Percentiles rank a stretch among this genome's conserved stretches.
These are phyloP conservation scores for Chlorodrepanis virens DNA, from an alignment of 2,113 vertebrate species.

Conservation along the genomic window DNA sequence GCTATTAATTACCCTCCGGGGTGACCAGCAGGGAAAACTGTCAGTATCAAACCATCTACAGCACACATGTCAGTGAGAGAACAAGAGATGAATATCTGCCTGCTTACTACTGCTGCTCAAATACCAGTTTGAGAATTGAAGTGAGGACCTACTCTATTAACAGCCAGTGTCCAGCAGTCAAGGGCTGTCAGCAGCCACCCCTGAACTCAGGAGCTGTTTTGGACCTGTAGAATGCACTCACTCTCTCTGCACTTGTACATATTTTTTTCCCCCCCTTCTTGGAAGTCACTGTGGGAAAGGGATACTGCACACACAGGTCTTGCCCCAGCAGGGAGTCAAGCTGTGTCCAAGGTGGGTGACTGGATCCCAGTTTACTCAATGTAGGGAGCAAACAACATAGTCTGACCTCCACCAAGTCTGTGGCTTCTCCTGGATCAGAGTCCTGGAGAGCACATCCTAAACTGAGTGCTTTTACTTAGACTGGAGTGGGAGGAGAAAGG, in stretches of 20 bases:
- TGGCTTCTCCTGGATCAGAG: background rate
- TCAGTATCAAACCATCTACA: background rate
- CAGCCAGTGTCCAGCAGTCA: background rate
- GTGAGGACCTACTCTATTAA: background rate
- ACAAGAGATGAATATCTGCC: background rate
- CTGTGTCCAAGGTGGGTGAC: too few species aligned
- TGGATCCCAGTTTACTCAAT: background rate
- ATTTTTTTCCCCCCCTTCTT: fast-evolving
- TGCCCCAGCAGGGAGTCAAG: background rate
- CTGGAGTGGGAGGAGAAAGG: background rate
- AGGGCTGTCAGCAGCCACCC: background rate
- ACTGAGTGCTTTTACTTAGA: background rate
- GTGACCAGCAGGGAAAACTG: background rate
- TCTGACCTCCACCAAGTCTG: background rate
- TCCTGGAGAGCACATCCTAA: background rate
- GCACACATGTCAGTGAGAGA: background rate
- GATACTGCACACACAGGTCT: background rate
- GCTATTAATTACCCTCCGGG: background rate
- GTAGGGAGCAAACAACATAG: background rate
- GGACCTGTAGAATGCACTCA: background rate
- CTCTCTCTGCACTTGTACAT: background rate
- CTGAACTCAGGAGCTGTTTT: background rate
- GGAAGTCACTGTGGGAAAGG: background rate
- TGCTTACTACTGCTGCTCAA: background rate
- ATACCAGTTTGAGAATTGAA: background rate